Base-by-base conservation (phyloP, 2,113 vertebrate genomes). In the Aramus guarauna region DNA sequence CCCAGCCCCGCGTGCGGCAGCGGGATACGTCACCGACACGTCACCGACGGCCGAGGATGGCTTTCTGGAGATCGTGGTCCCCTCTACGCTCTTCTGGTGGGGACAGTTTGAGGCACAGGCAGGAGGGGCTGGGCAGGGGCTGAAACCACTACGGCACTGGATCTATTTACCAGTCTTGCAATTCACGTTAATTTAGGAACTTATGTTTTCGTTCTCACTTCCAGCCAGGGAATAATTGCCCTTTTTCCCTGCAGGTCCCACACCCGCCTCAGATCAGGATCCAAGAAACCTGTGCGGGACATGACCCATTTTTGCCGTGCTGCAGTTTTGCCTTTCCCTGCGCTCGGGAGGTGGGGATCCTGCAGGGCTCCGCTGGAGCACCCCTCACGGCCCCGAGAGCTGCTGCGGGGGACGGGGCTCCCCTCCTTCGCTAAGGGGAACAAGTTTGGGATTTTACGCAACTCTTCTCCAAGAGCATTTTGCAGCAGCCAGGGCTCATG, bases 1-100 rank as follows among this genome's bases (percentile, higher is more conserved):
- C 43, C 37, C 34, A 16, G 50, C 47, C 52, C 23, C 2, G 0
- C 0, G 0, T 4, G 1, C 30, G 37, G 53, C 4, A 0, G 62
- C 2, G 48, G 52, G 52, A 29, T 53, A 53, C 27, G 26, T 53
- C 52, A 52, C 50, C 3, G 0, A 32, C 4, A 10, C 15, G 3
- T 4, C 50, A 12, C 19, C 1, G 0, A 21, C 12, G 37, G 60
- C 6, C 4, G 0, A 47, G 36, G 19, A 30, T 3, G 6, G 47
- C 30, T 41, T 43, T 55, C 36, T 6, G 1, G 58, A 56, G 36
- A 39, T 5, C 6, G 2, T 9, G 29, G 43, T 6, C 55, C 45
- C 14, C 52, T 16, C 50, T 41, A 26, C 8, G 1, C n/a, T n/a
- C 12, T 63, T 23, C 48, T 59, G n/a, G 18, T 5, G 43, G 15